phyloP scores from a whole-genome alignment of 2,113 vertebrate genomes.

The Xiphorhynchus elegans region DNA sequence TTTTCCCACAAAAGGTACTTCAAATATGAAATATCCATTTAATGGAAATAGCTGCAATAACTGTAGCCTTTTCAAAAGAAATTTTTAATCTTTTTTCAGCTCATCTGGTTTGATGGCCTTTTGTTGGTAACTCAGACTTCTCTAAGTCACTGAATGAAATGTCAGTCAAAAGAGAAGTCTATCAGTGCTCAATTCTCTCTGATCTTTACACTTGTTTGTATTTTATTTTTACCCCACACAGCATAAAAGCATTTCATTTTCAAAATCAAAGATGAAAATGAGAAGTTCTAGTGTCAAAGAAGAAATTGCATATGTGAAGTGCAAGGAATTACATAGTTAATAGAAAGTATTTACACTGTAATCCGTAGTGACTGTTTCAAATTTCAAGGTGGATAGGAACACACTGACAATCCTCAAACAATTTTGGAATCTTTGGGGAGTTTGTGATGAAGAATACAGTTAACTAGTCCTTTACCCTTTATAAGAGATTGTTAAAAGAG shows the following conservation, averaged over 20 bases:
- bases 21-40: background rate
- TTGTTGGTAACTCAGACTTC: background rate
- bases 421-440: background rate
- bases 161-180: background rate
- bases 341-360: background rate
- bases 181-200: background rate
- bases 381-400: background rate
- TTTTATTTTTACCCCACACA: background rate
- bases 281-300: background rate
- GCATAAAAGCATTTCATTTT: background rate
- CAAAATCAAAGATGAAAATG: background rate
- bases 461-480: background rate
- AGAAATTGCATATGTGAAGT: background rate
- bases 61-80: background rate
- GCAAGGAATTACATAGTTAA: background rate
- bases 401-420: background rate
- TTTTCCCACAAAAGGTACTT: background rate
- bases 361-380: background rate
- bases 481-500: background rate
- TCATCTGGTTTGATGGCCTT: background rate
- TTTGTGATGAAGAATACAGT: background rate
- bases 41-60: background rate
- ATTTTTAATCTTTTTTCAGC: background rate
- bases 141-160: background rate
- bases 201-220: background rate